Evolutionary conservation across 2,888 invertebrate species (phyloP), one percentile per base, ranked within the genome.

Genomic region (Trissoscelio sp.): DNA sequence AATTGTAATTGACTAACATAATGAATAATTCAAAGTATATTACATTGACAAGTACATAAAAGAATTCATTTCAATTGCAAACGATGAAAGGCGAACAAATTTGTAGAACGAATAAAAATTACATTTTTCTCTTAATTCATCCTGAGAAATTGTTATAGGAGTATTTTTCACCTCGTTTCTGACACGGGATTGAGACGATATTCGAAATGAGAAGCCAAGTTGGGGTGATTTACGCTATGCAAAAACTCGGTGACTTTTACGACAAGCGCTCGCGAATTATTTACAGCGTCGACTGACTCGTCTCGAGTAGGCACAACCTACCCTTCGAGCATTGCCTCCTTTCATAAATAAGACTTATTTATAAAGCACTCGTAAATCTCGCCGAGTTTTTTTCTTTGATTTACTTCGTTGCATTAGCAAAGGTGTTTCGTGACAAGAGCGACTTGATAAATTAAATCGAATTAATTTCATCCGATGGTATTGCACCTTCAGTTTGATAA

Each of bases 171-270:
- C 58, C 55, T 70, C 70, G 44, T 78, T 70, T 16, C 42, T 70
- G 69, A 70, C 64, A 66, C 48, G 37, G 78, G 75, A 69, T 77
- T 79, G 79, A 75, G 72, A 79, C 80, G 85, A 86, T 85, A 87
- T 87, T 87, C 86, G 70, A 55, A 78, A 78, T 78, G 70, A 78
- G 70, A 78, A 78, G 64, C 58, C 66, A 72, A 78, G 78, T 78
- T 64, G 64, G 66, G 84, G 85, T 88, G 88, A 89, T 88, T 88
- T 89, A 89, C 85, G 84, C 66, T 73, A 83, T 82, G 84, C 81
- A 88, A 89, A 87, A 87, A 87, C 81, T 84, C 78, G 64, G 74
- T 79, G 87, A 89, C 88, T 83, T 89, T 89, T 88, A 89, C 88
- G 88, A 87, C 86, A 85, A 84, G 85, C 83, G 85, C 86, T 87